Conservation (phyloP, 2,797 vertebrate genomes). For the Aselliscus stoliczkanus region DNA sequence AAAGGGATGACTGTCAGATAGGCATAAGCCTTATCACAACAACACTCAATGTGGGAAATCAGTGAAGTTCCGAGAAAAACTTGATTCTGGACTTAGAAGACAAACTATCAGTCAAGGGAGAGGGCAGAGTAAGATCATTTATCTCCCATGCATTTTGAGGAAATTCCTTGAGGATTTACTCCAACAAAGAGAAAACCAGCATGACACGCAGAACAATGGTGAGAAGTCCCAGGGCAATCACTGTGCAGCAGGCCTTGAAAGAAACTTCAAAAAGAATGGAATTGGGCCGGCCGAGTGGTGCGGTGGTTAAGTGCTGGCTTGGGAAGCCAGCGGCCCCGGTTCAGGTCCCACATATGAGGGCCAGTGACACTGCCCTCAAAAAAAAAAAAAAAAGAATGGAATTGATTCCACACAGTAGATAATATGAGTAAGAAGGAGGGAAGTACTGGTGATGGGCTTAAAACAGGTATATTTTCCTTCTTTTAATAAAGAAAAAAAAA, state of each 20-base stretch:
- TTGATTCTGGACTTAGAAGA: slow-evolving; percentile 1
- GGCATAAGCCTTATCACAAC: neutral
- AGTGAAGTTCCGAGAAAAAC: neutral
- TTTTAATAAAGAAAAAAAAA: neutral
- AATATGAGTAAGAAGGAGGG: neutral
- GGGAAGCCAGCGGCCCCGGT: too few relatives aligned
- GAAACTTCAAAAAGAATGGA: neutral
- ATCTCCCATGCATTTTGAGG: neutral
- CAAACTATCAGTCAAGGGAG: neutral
- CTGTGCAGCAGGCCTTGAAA: neutral
- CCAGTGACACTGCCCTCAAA: too few relatives aligned
- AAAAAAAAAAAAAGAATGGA: neutral
- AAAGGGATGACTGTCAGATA: neutral
- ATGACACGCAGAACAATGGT: neutral
- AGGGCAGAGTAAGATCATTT: neutral
- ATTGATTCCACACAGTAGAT: neutral
- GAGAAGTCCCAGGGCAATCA: neutral
- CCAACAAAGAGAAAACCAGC: neutral
- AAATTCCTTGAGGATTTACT: neutral
- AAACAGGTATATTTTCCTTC: neutral
- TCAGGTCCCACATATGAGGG: too few relatives aligned
- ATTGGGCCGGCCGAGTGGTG: too few relatives aligned
- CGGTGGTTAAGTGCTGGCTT: too few relatives aligned
- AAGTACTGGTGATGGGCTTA: neutral
- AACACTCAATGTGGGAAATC: neutral